A percentile compares a stretch with the other conserved stretches of the same genome.
Evolutionary conservation across 2,888 invertebrate genomes (phyloP).

Genomic region (Pseudococcus longispinus): DNA sequence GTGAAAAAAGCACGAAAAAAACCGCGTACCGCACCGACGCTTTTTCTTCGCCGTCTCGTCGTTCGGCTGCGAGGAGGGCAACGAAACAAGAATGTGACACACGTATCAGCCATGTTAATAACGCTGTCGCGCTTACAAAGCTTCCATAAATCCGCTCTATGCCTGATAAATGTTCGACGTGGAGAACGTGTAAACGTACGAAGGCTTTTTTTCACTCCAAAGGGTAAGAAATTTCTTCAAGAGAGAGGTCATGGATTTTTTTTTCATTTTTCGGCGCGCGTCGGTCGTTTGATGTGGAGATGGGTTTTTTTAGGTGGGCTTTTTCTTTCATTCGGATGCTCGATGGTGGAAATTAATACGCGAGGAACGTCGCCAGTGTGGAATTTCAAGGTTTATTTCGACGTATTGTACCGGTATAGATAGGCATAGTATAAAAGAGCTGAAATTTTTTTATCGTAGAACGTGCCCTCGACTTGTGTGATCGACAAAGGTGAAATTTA

Average conservation of each 20-base stretch:
- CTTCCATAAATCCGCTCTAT: neutral
- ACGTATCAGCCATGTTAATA: constrained; percentile 13
- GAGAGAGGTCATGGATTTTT: constrained; percentile 25
- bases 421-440: neutral
- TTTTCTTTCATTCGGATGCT: neutral
- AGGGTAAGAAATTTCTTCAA: neutral
- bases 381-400: neutral
- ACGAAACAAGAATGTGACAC: neutral
- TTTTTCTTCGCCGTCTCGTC: neutral
- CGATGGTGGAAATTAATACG: neutral
- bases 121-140: neutral
- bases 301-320: neutral
- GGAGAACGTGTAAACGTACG: neutral
- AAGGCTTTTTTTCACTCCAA: neutral
- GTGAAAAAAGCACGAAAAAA: neutral
- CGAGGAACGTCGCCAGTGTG: neutral
- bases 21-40: neutral
- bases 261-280: neutral
- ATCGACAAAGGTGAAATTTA: neutral
- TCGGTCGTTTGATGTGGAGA: neutral
- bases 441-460: neutral
- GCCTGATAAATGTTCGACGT: neutral
- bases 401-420: neutral
- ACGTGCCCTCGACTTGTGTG: no score
- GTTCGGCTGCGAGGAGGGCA: neutral